Conservation (phyloP, 37 sponge, comb jelly and placozoan genomes). For the Eunapius fragilis region DNA sequence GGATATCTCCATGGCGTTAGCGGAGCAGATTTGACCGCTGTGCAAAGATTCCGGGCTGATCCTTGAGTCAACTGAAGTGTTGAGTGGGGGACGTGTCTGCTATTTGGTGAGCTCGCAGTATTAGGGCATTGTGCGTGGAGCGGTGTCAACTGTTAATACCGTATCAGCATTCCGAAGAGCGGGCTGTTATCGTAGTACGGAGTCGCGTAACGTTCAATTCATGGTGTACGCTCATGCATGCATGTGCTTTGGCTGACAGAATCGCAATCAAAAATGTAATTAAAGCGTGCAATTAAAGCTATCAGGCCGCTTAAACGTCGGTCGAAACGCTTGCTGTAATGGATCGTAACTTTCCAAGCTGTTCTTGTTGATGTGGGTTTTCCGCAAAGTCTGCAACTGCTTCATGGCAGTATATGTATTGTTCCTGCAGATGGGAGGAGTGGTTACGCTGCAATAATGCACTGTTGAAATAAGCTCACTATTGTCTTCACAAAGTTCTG, state of each 20-base stretch:
- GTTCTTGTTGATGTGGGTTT: not conserved
- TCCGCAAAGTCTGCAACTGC: constrained; percentile 46
- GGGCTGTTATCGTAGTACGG: too few species aligned
- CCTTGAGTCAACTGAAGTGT: too few species aligned
- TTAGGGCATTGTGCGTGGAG: not conserved
- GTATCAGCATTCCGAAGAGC: too few species aligned
- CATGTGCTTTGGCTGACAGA: too few species aligned
- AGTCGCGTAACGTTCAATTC: too few species aligned
- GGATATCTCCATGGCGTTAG: too few species aligned
- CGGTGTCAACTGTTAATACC: not conserved
- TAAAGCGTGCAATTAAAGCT: not conserved
- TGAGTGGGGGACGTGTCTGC: not conserved
- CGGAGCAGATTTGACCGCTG: too few species aligned
- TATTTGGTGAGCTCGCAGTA: not conserved
- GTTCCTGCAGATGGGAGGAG: constrained; percentile 28
- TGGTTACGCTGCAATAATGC: not conserved
- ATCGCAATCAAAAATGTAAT: not conserved
- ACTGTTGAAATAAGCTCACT: not conserved
- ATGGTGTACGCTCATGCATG: too few species aligned
- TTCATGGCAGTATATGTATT: constrained; percentile 60
- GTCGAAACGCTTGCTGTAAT: not conserved
- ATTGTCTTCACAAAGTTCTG: not conserved
- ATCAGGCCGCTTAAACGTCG: not conserved
- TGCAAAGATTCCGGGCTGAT: too few species aligned
- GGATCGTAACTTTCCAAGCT: constrained; percentile 25